Base-by-base conservation (phyloP, 2,113 vertebrate species). In the Eonycteris spelaea region DNA sequence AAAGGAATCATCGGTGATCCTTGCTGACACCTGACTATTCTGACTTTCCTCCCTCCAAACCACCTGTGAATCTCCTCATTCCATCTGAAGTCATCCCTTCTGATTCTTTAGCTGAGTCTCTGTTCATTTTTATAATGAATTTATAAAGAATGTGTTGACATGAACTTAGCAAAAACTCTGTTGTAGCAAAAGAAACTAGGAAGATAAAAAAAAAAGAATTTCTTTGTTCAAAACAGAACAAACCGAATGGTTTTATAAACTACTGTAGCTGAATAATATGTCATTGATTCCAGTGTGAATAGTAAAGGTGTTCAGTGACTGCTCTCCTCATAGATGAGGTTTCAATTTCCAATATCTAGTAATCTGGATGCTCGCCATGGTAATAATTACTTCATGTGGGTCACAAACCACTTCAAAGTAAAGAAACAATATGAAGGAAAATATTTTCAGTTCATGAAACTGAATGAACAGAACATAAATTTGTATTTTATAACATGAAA, bases 141-240 rank as follows among this genome's bases (percentile, higher is more conserved):
- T 98, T 98, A 98, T 98, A 98, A 98, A 98, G 95, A 96, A 98
- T 98, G 86, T 98, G 97, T 97, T 98, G 98, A 98, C 95, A 97
- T 95, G 90, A 87, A 95, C 96, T 96, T 97, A 65, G 22, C 87
- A 87, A 98, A 96, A 97, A 33, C 80, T 97, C 53, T 80, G 8
- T 80, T 98, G 91, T 97, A 97, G 61, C 82, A 91, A 97, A 85
- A 87, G n/a, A 97, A 97, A 97, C 19, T n/a, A 97, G 0, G 0
- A 78, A 95, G 80, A n/a, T n/a, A n/a, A 87, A 90, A 89, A 95
- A 97, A 98, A 98, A 97, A 73, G 94, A 82, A 70, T 96, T 96
- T 65, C 98, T 98, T 98, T 98, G 97, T 98, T 98, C 95, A 73
- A 95, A 97, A 92, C 71, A 96, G 95, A 98, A 75, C 88, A 98